Percentiles rank a stretch among this genome's conserved stretches.
phyloP scores from a whole-genome alignment of 2,113 vertebrate genomes.

The Labrus mixtus region DNA sequence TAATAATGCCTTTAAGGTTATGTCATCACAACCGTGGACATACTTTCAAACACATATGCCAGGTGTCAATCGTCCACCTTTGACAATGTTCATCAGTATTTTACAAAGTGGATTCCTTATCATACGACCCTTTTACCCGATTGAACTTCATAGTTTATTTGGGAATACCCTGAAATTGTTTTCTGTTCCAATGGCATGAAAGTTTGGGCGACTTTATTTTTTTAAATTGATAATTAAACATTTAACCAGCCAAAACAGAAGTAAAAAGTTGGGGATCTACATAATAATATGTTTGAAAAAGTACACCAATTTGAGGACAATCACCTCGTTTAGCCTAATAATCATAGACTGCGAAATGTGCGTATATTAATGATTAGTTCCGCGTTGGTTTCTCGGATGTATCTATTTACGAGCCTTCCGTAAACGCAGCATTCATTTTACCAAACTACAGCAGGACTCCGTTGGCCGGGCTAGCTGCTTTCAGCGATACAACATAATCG shows the following conservation, averaged over 20 bases:
- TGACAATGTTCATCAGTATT: background rate
- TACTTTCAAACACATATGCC: background rate
- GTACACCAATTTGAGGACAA: background rate
- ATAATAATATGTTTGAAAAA: background rate
- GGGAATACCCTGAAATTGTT: background rate
- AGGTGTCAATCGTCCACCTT: background rate
- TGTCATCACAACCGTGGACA: background rate
- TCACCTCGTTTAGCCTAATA: too few relatives aligned
- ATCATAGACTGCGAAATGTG: too few relatives aligned
- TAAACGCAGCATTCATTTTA: slow-evolving; percentile 55
- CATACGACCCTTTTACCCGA: background rate
- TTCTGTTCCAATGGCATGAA: background rate
- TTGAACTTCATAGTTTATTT: slow-evolving; percentile 3
- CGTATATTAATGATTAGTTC: background rate
- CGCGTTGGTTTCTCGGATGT: background rate
- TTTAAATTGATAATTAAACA: background rate
- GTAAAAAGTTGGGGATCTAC: background rate
- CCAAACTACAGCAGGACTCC: slow-evolving; percentile 52
- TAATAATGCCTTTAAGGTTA: background rate
- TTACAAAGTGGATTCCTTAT: background rate
- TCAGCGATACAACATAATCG: slow-evolving; percentile 33
- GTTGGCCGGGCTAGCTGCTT: slow-evolving; percentile 65
- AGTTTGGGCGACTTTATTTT: background rate
- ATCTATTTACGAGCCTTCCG: slow-evolving; percentile 39
- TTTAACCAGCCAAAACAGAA: background rate